Conservation (phyloP, 2,888 invertebrate genomes). For the Polydrusus tereticollis region DNA sequence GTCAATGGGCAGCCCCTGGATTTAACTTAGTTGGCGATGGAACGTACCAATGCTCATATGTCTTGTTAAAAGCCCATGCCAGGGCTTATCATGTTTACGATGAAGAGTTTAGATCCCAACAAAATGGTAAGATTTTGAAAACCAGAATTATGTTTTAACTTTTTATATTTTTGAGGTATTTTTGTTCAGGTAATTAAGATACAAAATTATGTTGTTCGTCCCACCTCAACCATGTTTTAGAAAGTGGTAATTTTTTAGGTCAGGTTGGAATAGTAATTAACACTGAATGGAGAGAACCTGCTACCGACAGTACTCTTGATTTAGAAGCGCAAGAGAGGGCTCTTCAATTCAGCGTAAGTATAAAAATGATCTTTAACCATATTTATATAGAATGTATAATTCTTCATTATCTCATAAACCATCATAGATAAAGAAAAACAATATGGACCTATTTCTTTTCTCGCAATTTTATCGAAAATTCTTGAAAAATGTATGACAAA, state of each 20-base stretch:
- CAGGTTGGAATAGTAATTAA: constrained; percentile 69
- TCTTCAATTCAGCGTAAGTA: constrained; percentile 69
- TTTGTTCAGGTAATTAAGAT: too few species aligned
- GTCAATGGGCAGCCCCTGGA: constrained; percentile 45
- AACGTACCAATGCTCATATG: constrained; percentile 74
- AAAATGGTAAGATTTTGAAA: constrained; percentile 19
- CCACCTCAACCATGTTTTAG: not conserved
- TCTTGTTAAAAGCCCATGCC: constrained; percentile 54
- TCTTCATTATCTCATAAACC: too few species aligned
- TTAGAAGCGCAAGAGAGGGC: constrained; percentile 72
- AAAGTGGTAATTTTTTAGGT: constrained; percentile 29
- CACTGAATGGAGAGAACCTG: constrained; percentile 74
- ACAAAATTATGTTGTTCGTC: too few species aligned
- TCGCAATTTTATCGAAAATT: too few species aligned
- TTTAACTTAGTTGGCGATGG: constrained; percentile 15
- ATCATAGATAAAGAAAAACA: too few species aligned
- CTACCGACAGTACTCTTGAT: constrained; percentile 70
- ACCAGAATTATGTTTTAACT: too few species aligned
- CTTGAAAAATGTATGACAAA: too few species aligned
- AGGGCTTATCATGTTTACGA: constrained; percentile 34
- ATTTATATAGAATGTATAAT: too few species aligned
- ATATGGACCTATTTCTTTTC: too few species aligned
- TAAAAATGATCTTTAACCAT: too few species aligned
- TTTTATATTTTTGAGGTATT: not conserved
- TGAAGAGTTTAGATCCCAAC: constrained; percentile 25